phyloP scores from a whole-genome alignment of 1,140 invertebrate genomes.

The Diachasmimorpha longicaudata region DNA sequence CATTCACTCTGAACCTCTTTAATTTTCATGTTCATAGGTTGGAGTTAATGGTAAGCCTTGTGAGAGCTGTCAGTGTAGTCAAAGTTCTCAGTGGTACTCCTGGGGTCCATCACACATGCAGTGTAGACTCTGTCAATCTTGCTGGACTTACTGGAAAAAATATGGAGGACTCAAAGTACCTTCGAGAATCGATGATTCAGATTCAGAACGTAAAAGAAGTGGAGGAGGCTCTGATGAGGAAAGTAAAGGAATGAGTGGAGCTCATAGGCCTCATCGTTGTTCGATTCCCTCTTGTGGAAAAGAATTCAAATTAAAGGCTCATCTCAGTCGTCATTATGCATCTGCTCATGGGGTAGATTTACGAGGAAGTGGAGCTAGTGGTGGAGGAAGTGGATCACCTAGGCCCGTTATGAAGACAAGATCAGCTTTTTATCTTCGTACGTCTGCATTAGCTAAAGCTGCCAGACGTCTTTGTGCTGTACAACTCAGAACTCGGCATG shows the following conservation, averaged over 20 bases:
- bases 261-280: conserved; percentile 85
- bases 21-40: conserved; percentile 22
- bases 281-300: conserved; percentile 89
- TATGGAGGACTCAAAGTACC: conserved; percentile 91
- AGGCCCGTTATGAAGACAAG: conserved; percentile 95
- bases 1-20: too few species aligned
- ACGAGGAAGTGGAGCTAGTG: conserved; percentile 41
- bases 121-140: conserved; percentile 88
- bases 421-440: conserved; percentile 93
- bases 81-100: conserved; percentile 87
- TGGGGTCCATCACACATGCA: conserved; percentile 92
- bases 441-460: conserved; percentile 85
- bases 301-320: conserved; percentile 93
- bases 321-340: conserved; percentile 89
- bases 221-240: conserved; percentile 57
- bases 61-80: conserved; percentile 80
- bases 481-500: conserved; percentile 83
- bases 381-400: conserved; percentile 71
- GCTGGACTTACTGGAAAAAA: conserved; percentile 99
- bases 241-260: conserved; percentile 64
- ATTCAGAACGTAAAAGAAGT: conserved; percentile 56
- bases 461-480: conserved; percentile 84
- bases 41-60: conserved; percentile 72
- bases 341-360: conserved; percentile 84
- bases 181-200: conserved; percentile 65